Conservation (phyloP, 1,140 invertebrate species). For the Mizuhopecten yessoensis region DNA sequence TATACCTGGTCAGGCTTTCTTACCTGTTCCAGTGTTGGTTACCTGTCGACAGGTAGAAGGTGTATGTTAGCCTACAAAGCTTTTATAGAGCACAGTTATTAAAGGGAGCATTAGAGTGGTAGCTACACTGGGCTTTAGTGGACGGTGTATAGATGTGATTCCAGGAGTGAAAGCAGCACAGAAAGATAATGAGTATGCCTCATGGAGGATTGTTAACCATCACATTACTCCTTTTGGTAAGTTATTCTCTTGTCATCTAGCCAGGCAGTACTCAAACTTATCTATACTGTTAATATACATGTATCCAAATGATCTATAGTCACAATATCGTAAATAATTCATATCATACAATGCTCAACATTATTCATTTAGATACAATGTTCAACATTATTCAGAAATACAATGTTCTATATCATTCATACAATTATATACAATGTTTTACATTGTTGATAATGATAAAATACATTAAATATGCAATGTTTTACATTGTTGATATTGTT, state of each 20-base stretch:
- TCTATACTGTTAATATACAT: no score
- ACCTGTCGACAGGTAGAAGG: neutral
- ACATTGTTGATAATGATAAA: no score
- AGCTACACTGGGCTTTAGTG: neutral
- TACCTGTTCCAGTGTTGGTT: neutral
- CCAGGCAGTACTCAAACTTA: neutral
- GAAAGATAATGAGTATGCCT: neutral
- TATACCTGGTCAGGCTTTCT: neutral
- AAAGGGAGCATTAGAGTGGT: neutral
- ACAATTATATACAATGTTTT: no score
- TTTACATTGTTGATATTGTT: no score
- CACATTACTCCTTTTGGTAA: slow-evolving; percentile 4
- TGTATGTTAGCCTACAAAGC: neutral
- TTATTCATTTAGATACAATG: no score
- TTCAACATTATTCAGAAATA: no score
- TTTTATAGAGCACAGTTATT: neutral
- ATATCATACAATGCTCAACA: no score
- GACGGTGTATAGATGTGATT: slow-evolving; percentile 17
- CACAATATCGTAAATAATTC: no score
- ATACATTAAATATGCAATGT: no score
- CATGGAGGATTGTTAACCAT: slow-evolving; percentile 17
- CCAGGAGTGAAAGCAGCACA: neutral
- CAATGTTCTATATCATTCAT: no score
- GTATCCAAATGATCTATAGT: neutral
- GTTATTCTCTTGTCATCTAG: neutral